These are phyloP conservation scores for Orcinus orca DNA, from an alignment of 2,113 vertebrate species.

Conservation along the genomic window DNA sequence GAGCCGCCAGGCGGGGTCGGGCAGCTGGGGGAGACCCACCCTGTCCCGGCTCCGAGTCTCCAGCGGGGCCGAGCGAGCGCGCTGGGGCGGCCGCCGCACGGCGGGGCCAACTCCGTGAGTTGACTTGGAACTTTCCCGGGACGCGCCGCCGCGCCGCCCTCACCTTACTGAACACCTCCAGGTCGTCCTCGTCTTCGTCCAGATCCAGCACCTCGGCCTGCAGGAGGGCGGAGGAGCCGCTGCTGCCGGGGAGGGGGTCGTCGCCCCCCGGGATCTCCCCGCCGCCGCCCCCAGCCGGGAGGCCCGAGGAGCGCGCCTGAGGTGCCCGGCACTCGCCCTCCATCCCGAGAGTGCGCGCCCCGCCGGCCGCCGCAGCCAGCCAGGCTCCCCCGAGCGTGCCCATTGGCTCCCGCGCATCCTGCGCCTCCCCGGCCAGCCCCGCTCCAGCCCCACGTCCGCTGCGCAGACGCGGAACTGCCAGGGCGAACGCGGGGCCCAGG, in stretches of 20 bases:
- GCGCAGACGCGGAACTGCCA: slow-evolving; percentile 74
- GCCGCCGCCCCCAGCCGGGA: slow-evolving; percentile 37
- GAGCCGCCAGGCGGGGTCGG: neutral
- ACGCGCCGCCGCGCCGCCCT: slow-evolving; percentile 1
- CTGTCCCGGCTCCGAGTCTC: neutral
- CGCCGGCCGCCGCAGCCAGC: slow-evolving; percentile 19
- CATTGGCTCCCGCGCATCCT: slow-evolving; percentile 54
- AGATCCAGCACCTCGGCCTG: slow-evolving; percentile 76
- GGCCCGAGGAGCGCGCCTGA: neutral
- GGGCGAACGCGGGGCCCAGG: neutral
- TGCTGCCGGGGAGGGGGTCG: neutral
- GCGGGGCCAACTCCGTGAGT: neutral
- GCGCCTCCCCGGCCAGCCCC: slow-evolving; percentile 56
- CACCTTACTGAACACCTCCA: slow-evolving; percentile 89
- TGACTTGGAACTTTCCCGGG: slow-evolving; percentile 55
- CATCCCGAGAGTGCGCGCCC: slow-evolving; percentile 68
- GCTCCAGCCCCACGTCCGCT: slow-evolving; percentile 60
- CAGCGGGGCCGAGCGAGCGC: fast-evolving
- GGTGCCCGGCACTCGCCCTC: slow-evolving; percentile 65
- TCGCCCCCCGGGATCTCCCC: neutral
- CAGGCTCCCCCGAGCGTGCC: slow-evolving; percentile 47
- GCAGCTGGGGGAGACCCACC: neutral
- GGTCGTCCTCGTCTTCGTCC: slow-evolving; percentile 85
- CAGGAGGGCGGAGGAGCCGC: slow-evolving; percentile 36
- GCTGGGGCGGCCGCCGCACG: neutral